Base-by-base conservation (phyloP, 2,888 invertebrate genomes). In the Isotomurus palustris region DNA sequence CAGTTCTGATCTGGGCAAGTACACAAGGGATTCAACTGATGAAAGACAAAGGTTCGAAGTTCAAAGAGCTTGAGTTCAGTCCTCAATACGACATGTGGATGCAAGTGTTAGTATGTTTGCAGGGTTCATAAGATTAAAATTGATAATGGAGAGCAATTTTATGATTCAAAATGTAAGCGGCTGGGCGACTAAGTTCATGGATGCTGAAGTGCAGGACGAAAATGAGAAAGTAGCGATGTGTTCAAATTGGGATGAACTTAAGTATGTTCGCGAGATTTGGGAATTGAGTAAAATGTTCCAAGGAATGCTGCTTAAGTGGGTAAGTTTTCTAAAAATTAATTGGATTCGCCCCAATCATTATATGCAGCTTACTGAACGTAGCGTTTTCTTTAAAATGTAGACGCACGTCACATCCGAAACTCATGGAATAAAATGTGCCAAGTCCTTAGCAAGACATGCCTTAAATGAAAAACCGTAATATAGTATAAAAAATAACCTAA, bases 191-290 rank as follows among this genome's bases (percentile, higher is more conserved):
- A 61, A 64, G 22, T 27, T 29, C 12, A 32, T 32, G 19, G 50
- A 38, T 38, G 36, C 50, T n/a, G 21, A 24, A 12, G 5, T 8
- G 6, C 22, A 24, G 22, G 6, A 17, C 6, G 47, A 52, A 14
- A n/a, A n/a, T n/a, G n/a, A n/a, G n/a, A n/a, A n/a, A n/a, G 35
- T 27, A 10, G 29, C 55, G 3, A 35, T 19, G 2, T 44, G 50
- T 2, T 52, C 52, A 2, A 61, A 61, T 41, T 64, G 64, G 64
- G 61, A 58, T 45, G 64, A 64, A 32, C 48, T 44, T 21, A 64
- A 64, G 22, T 59, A 61, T 44, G 48, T 53, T 21, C 24, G 19
- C 10, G 64, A 64, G 38, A 64, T 64, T n/a, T 14, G 47, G 1
- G 17, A 51, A 10, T 40, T 64, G 24, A 55, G 58, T 25, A 21